These are phyloP conservation scores for Pseudopleuronectes americanus DNA, from an alignment of 2,797 vertebrate genomes.

Conservation along the genomic window DNA sequence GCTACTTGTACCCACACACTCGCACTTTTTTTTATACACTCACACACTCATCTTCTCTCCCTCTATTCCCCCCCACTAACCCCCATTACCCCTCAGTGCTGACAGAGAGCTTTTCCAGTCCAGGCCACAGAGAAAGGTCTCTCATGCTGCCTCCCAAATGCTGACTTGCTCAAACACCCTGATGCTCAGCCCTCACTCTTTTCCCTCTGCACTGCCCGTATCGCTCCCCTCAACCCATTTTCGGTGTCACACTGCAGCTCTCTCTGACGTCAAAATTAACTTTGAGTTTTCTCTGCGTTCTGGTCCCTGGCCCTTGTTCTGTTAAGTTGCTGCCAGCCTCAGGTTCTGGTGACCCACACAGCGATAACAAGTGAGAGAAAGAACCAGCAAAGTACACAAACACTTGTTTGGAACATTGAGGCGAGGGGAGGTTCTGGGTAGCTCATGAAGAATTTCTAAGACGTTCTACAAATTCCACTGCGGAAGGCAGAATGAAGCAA, in stretches of 20 bases:
- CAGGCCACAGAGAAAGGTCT: constrained; percentile 55
- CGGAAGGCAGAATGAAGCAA: too few species aligned
- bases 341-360: constrained; percentile 27
- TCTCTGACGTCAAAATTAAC: constrained; percentile 45
- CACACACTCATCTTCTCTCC: constrained; percentile 27
- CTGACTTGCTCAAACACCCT: constrained; percentile 64
- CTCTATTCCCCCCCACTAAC: constrained; percentile 52
- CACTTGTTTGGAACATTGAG: not conserved
- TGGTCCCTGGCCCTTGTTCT: constrained; percentile 14
- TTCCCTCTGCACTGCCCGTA: constrained; percentile 22
- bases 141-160: constrained; percentile 60
- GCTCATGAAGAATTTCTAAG: too few species aligned
- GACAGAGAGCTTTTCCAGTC: constrained; percentile 71
- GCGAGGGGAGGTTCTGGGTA: too few species aligned
- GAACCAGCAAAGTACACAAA: constrained; percentile 20
- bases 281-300: constrained; percentile 33
- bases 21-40: constrained; percentile 3
- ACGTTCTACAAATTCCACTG: too few species aligned
- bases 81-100: constrained; percentile 79
- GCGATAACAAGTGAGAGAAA: constrained; percentile 14
- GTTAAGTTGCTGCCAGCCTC: constrained; percentile 44
- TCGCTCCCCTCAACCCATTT: constrained; percentile 13
- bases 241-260: constrained; percentile 43
- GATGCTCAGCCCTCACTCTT: constrained; percentile 15
- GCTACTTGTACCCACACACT: constrained; percentile 24